A percentile compares a stretch with the other conserved stretches of the same genome.
These are phyloP conservation scores for Tapirus terrestris DNA, from an alignment of 2,113 vertebrate species.

Conservation along the genomic window DNA sequence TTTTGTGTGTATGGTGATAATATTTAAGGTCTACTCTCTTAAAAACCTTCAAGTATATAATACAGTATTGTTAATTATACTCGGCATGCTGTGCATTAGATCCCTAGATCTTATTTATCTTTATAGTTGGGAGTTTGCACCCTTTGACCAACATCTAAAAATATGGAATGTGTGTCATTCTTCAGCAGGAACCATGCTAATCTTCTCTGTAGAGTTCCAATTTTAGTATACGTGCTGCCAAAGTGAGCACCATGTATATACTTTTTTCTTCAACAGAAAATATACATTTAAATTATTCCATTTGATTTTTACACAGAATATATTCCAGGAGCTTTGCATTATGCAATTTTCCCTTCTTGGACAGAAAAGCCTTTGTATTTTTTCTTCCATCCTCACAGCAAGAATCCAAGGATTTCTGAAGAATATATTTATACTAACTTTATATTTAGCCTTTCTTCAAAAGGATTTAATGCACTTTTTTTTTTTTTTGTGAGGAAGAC, in stretches of 20 bases:
- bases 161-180: background rate
- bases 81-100: background rate
- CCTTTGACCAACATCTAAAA: background rate
- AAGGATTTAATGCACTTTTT: background rate
- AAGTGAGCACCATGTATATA: background rate
- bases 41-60: background rate
- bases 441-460: background rate
- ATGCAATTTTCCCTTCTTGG: background rate
- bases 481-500: too few species aligned
- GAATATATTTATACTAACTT: background rate
- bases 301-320: constrained; percentile 40
- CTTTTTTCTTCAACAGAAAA: constrained; percentile 45
- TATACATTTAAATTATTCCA: constrained; percentile 10
- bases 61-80: background rate
- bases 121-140: background rate
- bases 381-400: background rate
- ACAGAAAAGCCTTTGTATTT: background rate
- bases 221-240: background rate
- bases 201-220: background rate
- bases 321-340: background rate
- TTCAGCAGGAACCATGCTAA: background rate
- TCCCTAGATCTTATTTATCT: background rate
- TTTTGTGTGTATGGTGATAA: background rate
- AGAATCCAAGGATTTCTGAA: background rate
- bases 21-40: background rate